Conservation (phyloP, 1,140 invertebrate species). For the Aradophagus sp. region DNA sequence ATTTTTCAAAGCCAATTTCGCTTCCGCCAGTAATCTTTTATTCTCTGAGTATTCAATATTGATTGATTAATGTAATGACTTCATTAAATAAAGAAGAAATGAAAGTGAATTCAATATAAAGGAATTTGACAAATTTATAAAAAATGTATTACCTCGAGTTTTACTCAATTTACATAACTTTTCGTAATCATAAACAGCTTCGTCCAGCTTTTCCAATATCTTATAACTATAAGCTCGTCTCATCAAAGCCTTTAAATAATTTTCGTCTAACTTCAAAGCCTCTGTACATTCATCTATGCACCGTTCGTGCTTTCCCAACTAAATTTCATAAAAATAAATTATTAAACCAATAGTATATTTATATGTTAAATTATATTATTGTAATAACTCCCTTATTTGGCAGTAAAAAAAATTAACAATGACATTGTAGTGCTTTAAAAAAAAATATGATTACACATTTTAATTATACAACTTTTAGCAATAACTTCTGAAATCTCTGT, state of each 20-base stretch:
- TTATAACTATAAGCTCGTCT: conserved; percentile 90
- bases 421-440: no score
- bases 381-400: no score
- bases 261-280: conserved; percentile 90
- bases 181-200: conserved; percentile 94
- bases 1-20: conserved; percentile 90
- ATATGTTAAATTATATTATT: conserved; percentile 37
- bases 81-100: no score
- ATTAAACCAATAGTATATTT: conserved; percentile 29
- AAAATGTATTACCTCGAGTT: conserved; percentile 76
- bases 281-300: conserved; percentile 89
- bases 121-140: background rate
- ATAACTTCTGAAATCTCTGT: no score
- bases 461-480: no score
- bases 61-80: no score
- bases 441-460: no score
- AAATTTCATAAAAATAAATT: conserved; percentile 22
- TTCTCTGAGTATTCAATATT: conserved; percentile 78
- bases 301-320: conserved; percentile 85
- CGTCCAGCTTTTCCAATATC: conserved; percentile 89
- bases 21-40: conserved; percentile 85
- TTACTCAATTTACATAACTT: conserved; percentile 89
- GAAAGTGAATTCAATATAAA: no score
- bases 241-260: conserved; percentile 92
- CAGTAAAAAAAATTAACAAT: no score